Evolutionary conservation across 2,888 invertebrate genomes (phyloP), one percentile per base, ranked within the genome.

Genomic region (Microctonus brassicae): DNA sequence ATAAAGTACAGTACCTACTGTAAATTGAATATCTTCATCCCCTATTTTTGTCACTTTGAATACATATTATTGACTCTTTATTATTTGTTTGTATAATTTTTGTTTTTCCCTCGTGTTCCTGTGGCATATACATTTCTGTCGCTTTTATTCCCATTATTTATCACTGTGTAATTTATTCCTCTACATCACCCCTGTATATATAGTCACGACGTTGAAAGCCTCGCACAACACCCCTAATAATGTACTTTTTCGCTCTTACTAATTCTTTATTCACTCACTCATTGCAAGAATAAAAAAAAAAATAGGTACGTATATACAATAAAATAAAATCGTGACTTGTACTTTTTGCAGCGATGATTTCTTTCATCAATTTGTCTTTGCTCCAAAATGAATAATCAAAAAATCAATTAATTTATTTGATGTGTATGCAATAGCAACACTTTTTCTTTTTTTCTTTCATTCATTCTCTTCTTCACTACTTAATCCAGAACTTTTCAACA

Each of bases 211-310:
- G 75, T 75, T 73, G 76, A 79, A 80, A 82, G 74, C 77, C 78
- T 73, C 77, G 65, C 70, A 69, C 68, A 63, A 67, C 33, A 61
- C 39, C 64, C 60, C 60, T 6, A 53, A 24, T 60, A 60, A 20
- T 79, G 83, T 84, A 84, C 83, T 84, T 86, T 85, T 84, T n/a
- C 84, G 84, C 84, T 85, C 83, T 84, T 82, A 79, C 82, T 84
- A 85, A 84, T 85, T 85, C 83, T 80, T 69, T 39, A 75, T 67
- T 64, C 69, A n/a, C n/a, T 4, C 39, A 13, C 11, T 39, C 13
- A 1, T 47, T 7, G n/a, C 6, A 6, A n/a, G n/a, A 47, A 47
- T 17, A 47, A 17, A 47, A 47, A n/a, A n/a, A n/a, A n/a, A n/a
- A n/a, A n/a, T n/a, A n/a, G n/a, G n/a, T n/a, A n/a, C n/a, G n/a